Conservation (phyloP, 2,797 vertebrate genomes). For the Paratrypauchen microcephalus region DNA sequence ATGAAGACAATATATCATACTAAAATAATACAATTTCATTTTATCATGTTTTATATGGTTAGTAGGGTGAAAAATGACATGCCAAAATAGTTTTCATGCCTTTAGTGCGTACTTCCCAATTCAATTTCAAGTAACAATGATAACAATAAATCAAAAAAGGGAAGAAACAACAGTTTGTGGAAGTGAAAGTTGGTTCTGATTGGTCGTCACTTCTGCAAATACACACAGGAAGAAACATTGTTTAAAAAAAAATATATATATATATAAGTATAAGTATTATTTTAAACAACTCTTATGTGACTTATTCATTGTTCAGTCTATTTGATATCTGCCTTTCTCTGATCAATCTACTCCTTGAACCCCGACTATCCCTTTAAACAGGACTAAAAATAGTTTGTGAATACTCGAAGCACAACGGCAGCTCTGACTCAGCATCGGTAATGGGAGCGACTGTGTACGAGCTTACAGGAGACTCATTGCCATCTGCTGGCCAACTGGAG, state of each 20-base stretch:
- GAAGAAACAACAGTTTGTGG: background rate
- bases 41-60: no score
- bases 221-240: background rate
- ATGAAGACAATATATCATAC: no score
- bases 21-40: no score
- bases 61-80: background rate
- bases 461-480: slow-evolving; percentile 58
- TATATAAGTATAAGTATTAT: background rate
- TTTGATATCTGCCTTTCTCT: background rate
- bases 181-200: background rate
- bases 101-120: background rate
- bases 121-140: background rate
- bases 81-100: background rate
- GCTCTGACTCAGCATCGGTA: slow-evolving; percentile 5
- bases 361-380: background rate
- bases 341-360: background rate
- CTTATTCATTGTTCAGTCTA: background rate
- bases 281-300: background rate
- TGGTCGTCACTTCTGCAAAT: background rate
- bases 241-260: background rate
- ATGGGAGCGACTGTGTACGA: slow-evolving; percentile 5
- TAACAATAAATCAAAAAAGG: background rate
- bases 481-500: slow-evolving; percentile 62
- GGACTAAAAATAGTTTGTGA: background rate
- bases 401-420: slow-evolving; percentile 3